Percentiles rank a stretch among this genome's conserved stretches.
Evolutionary conservation across 2,888 invertebrate genomes (phyloP).

Genomic region (Drosophila multiciliata): DNA sequence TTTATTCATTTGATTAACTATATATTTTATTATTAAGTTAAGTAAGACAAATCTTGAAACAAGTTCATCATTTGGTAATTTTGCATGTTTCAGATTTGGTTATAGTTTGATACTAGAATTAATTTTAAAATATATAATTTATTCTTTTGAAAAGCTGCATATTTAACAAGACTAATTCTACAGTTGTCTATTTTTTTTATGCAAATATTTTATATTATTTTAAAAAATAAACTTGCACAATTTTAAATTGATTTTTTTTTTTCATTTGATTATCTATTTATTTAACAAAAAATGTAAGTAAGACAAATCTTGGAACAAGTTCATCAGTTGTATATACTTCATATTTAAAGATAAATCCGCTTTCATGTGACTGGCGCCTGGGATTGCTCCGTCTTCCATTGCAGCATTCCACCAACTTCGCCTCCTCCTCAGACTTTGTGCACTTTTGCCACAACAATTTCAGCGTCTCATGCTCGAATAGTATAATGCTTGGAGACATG

Average conservation of each 20-base stretch:
- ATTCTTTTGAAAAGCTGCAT: neutral
- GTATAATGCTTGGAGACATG: slow-evolving; percentile 31
- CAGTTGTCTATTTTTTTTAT: neutral
- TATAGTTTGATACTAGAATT: neutral
- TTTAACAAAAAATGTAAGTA: neutral
- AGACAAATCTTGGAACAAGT: neutral
- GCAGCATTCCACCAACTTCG: neutral
- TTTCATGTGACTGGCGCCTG: slow-evolving; percentile 28
- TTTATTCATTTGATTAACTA: no score
- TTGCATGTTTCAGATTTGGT: neutral
- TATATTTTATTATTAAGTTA: no score
- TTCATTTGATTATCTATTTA: neutral
- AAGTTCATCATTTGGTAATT: neutral
- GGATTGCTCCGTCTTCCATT: neutral
- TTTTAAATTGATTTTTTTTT: neutral
- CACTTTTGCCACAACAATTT: slow-evolving; percentile 22
- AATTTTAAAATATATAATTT: neutral
- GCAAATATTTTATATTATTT: neutral
- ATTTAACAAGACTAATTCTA: neutral
- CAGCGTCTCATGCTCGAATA: slow-evolving; percentile 24
- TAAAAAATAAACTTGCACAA: no score
- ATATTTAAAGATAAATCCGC: neutral
- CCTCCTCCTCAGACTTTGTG: slow-evolving; percentile 17
- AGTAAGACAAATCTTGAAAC: no score
- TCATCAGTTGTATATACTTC: neutral